These are phyloP conservation scores for Coregonus ussuriensis DNA, from an alignment of 2,797 vertebrate genomes.

Conservation along the genomic window DNA sequence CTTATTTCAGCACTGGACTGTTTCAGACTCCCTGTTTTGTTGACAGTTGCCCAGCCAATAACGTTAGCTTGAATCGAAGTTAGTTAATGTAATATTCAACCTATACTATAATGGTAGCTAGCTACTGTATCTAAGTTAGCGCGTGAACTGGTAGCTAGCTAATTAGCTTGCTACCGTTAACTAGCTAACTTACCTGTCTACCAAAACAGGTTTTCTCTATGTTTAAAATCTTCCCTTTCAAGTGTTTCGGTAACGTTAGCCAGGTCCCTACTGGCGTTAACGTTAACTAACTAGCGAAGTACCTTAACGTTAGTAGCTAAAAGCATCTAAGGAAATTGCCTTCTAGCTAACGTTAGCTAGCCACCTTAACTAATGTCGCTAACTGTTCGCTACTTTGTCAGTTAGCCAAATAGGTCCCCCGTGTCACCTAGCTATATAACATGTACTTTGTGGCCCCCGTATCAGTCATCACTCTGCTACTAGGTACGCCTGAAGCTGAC, in stretches of 20 bases:
- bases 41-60: not conserved
- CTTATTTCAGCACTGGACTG: conserved; percentile 31
- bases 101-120: not conserved
- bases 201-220: not conserved
- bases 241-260: not conserved
- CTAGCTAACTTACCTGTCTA: not conserved
- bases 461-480: not conserved
- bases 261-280: not conserved
- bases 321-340: not conserved
- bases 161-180: not conserved
- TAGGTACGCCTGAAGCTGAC: not conserved
- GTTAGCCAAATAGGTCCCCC: no score
- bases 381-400: not conserved
- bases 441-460: not conserved
- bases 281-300: no score
- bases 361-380: not conserved
- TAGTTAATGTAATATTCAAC: not conserved
- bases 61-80: not conserved
- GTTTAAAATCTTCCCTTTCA: not conserved
- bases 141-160: not conserved
- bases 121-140: not conserved
- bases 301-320: not conserved
- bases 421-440: not conserved
- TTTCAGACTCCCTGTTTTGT: not conserved
- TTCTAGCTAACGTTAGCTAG: not conserved